Percentiles rank a stretch among this genome's conserved stretches.
Conservation (phyloP, 2,113 vertebrate genomes). For the Suncus etruscus region DNA sequence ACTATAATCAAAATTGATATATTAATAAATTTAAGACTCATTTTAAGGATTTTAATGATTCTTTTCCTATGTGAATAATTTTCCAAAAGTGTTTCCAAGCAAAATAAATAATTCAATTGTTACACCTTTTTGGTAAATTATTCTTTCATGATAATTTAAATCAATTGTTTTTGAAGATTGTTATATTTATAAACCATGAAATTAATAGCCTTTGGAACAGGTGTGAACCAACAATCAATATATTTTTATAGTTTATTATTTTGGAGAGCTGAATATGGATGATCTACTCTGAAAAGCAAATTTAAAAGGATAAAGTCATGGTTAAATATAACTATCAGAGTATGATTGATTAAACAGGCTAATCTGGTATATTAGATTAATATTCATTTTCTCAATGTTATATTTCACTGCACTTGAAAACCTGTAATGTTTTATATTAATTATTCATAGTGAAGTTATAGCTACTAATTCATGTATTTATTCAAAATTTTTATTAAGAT, state of each 20-base stretch:
- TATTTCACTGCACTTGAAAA: not conserved
- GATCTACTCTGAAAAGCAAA: not conserved
- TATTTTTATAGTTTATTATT: not conserved
- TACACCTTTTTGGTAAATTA: not conserved
- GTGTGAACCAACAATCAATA: not conserved
- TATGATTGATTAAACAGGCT: not conserved
- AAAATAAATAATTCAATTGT: not conserved
- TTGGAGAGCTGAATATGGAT: not conserved
- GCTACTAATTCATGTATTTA: not conserved
- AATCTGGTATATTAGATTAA: not conserved
- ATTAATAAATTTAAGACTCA: not conserved
- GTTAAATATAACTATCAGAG: not conserved
- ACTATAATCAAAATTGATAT: not conserved
- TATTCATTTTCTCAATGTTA: not conserved
- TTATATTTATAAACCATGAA: not conserved
- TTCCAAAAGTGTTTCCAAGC: not conserved
- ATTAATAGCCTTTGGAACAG: not conserved
- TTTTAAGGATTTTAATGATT: not conserved
- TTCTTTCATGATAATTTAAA: not conserved
- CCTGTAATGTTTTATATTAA: not conserved
- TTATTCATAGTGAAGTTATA: not conserved
- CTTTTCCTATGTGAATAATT: not conserved
- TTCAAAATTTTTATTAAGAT: not conserved
- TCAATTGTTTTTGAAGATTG: not conserved
- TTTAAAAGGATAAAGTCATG: not conserved